Percentiles rank a stretch among this genome's conserved stretches.
Evolutionary conservation across 2,113 vertebrate genomes (phyloP).

Genomic region (Strigops habroptila): DNA sequence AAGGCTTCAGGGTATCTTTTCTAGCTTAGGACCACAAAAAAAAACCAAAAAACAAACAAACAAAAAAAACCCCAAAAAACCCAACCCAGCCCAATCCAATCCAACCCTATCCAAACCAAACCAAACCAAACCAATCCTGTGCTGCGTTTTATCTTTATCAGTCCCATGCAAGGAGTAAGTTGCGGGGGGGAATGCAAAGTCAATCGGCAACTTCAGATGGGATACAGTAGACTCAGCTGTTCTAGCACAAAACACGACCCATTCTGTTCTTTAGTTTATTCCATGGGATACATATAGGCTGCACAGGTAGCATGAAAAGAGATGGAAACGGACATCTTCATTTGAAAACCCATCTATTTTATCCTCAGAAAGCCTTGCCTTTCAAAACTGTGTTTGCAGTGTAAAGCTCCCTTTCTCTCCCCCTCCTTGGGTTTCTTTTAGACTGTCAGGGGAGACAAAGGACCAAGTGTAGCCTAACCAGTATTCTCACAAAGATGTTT

Average conservation of each 20-base stretch:
- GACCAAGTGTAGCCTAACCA: not conserved
- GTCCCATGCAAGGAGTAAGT: not conserved
- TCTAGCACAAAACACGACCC: not conserved
- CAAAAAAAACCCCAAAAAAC: not conserved
- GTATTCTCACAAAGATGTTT: not conserved
- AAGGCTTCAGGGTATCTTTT: not conserved
- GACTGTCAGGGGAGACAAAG: not conserved
- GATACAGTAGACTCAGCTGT: not conserved
- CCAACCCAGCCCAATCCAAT: not conserved
- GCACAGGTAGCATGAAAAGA: not conserved
- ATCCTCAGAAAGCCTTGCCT: not conserved
- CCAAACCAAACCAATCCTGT: not conserved
- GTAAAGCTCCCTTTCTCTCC: not conserved
- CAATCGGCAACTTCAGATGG: rapidly evolving
- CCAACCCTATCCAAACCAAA: not conserved
- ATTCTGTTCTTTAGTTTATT: not conserved
- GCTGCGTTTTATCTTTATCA: not conserved
- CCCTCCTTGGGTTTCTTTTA: not conserved
- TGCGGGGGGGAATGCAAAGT: not conserved
- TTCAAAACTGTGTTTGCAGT: not conserved
- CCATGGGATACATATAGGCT: rapidly evolving
- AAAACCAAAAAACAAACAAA: not conserved
- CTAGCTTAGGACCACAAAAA: not conserved
- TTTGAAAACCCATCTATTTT: not conserved
- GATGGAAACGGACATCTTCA: not conserved